Evolutionary conservation across 2,888 invertebrate species (phyloP).

Genomic region (Alloscopus bannaensis): DNA sequence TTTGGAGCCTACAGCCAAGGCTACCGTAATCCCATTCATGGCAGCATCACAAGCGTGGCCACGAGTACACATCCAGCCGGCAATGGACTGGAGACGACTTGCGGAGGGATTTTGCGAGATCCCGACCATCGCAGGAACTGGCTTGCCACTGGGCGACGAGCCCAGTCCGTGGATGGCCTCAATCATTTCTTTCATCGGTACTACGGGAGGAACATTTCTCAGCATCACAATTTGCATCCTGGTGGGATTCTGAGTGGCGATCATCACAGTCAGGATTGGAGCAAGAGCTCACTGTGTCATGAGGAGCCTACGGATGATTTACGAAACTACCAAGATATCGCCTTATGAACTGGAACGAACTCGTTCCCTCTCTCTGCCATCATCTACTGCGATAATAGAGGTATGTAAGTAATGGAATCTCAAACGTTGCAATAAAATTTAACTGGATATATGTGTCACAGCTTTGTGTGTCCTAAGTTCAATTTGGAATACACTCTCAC

Average conservation of each 20-base stretch:
- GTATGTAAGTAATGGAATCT: constrained; percentile 20
- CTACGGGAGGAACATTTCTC: constrained; percentile 68
- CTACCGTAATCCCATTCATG: constrained; percentile 58
- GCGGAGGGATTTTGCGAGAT: constrained; percentile 35
- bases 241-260: constrained; percentile 44
- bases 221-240: constrained; percentile 57
- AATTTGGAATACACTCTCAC: too few relatives aligned
- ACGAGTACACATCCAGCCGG: constrained; percentile 32
- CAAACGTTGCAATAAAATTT: too few relatives aligned
- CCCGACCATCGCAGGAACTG: constrained; percentile 53
- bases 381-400: constrained; percentile 1
- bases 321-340: constrained; percentile 70
- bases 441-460: too few relatives aligned
- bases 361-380: constrained; percentile 38
- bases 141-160: constrained; percentile 63
- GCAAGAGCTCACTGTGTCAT: constrained; percentile 68
- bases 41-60: constrained; percentile 40
- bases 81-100: constrained; percentile 12
- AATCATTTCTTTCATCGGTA: constrained; percentile 69
- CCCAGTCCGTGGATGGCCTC: constrained; percentile 69
- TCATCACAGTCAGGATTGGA: constrained; percentile 65
- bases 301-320: constrained; percentile 66
- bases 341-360: constrained; percentile 44
- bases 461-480: too few relatives aligned
- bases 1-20: constrained; percentile 37